Evolutionary conservation across 2,797 vertebrate species (phyloP).

Genomic region (Lepus townsendii): DNA sequence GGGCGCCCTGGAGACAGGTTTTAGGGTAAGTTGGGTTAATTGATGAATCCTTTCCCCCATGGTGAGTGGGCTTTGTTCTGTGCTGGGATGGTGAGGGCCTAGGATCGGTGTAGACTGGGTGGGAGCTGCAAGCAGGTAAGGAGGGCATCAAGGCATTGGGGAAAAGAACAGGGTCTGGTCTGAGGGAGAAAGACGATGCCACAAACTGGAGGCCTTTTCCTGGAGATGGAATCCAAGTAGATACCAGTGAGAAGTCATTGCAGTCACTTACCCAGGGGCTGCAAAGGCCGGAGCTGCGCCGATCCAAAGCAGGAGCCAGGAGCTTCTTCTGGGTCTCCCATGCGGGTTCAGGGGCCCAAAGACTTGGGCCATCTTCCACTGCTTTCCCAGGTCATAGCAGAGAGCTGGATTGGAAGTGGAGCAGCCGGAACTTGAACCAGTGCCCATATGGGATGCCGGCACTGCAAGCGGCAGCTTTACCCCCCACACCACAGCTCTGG

Average conservation of each 20-base stretch:
- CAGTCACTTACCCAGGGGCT: neutral
- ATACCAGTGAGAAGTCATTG: neutral
- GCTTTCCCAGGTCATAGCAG: too few species aligned
- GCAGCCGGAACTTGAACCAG: too few species aligned
- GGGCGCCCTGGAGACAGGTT: neutral
- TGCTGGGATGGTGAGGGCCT: neutral
- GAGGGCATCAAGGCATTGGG: fast-evolving
- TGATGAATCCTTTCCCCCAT: neutral
- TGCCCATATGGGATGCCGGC: too few species aligned
- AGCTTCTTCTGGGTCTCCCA: too few species aligned
- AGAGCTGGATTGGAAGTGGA: too few species aligned
- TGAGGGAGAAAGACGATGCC: neutral
- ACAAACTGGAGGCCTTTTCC: neutral
- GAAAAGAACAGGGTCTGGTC: neutral
- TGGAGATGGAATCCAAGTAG: neutral
- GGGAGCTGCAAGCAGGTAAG: neutral
- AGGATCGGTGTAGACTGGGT: fast-evolving
- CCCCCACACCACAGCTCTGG: too few species aligned
- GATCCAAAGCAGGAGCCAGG: too few species aligned
- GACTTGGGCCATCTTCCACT: too few species aligned
- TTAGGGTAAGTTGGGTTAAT: neutral
- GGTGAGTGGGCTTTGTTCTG: neutral
- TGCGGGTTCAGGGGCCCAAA: too few species aligned
- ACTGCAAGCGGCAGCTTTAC: too few species aligned
- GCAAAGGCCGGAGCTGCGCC: too few species aligned